Evolutionary conservation across 2,797 vertebrate species (phyloP).

Genomic region (Hyperoplus lanceolatus): DNA sequence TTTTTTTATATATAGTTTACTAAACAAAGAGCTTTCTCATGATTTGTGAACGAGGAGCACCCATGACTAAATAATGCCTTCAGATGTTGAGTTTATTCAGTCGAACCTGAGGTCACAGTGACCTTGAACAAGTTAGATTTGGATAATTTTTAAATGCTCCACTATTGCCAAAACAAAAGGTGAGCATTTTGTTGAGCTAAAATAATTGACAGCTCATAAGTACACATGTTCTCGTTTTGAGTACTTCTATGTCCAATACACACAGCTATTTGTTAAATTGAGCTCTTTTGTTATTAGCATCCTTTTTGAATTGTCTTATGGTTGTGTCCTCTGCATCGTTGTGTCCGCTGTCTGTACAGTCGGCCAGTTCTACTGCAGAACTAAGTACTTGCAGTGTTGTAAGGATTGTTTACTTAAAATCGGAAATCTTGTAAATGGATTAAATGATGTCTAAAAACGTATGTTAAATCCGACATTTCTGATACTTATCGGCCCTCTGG

Average conservation of each 20-base stretch:
- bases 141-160: background rate
- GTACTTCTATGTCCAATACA: conserved; percentile 34
- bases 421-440: conserved; percentile 33
- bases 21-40: conserved; percentile 37
- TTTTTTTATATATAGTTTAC: conserved; percentile 61
- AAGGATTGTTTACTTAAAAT: conserved; percentile 54
- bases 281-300: background rate
- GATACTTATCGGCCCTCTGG: conserved; percentile 17
- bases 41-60: conserved; percentile 26
- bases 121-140: conserved; percentile 16
- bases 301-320: conserved; percentile 37
- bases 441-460: conserved; percentile 46
- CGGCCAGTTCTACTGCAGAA: conserved; percentile 23
- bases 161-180: conserved; percentile 45
- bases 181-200: conserved; percentile 17
- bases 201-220: conserved; percentile 6
- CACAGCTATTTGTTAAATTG: conserved; percentile 30
- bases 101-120: conserved; percentile 6
- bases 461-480: conserved; percentile 42
- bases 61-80: background rate
- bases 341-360: conserved; percentile 8
- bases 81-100: conserved; percentile 9
- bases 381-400: conserved; percentile 20
- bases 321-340: conserved; percentile 11
- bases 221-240: conserved; percentile 26